phyloP scores from a whole-genome alignment of 1,140 invertebrate genomes.

The Euborellia annulipes region DNA sequence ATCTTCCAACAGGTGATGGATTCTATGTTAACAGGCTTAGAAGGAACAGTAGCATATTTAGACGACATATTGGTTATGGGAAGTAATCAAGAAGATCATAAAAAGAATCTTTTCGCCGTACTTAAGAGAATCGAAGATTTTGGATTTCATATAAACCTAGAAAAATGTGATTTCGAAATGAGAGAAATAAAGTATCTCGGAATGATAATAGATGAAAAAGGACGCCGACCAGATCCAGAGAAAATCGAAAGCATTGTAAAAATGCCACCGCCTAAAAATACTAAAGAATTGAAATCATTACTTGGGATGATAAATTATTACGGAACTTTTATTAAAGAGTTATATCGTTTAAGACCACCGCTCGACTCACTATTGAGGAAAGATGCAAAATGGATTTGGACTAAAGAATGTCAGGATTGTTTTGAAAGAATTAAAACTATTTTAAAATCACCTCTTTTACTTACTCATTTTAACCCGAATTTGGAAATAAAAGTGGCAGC shows the following conservation, averaged over 20 bases:
- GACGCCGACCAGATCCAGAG: neutral
- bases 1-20: neutral
- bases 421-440: constrained; percentile 17
- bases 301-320: constrained; percentile 27
- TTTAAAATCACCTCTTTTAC: constrained; percentile 17
- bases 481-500: constrained; percentile 5
- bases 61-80: neutral
- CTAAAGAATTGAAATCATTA: constrained; percentile 10
- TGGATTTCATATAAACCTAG: neutral
- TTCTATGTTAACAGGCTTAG: neutral
- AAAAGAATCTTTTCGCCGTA: neutral
- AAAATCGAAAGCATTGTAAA: neutral
- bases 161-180: neutral
- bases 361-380: constrained; percentile 19
- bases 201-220: neutral
- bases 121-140: neutral
- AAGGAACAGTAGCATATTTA: neutral
- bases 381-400: constrained; percentile 16
- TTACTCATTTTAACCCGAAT: constrained; percentile 18
- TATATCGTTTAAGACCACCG: constrained; percentile 14
- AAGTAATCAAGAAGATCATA: neutral
- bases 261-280: neutral
- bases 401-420: constrained; percentile 10
- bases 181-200: neutral
- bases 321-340: constrained; percentile 22